These are phyloP conservation scores for Oscheius onirici DNA, from an alignment of 2,888 invertebrate genomes.

Conservation along the genomic window DNA sequence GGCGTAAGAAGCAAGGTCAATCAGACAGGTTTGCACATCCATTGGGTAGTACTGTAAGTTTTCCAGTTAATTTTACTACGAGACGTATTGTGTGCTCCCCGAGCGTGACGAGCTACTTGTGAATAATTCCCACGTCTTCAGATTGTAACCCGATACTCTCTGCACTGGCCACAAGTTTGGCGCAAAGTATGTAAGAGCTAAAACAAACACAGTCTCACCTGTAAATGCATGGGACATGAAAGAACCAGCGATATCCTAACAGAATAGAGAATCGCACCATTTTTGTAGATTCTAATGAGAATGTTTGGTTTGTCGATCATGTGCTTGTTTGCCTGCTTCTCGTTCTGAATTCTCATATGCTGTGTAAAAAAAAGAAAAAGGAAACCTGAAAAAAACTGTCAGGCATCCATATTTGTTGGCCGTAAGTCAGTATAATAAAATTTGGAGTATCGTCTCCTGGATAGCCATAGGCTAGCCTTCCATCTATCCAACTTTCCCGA, in stretches of 20 bases:
- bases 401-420: constrained; percentile 93
- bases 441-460: constrained; percentile 53
- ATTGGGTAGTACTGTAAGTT: constrained; percentile 77
- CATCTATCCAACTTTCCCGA: constrained; percentile 95
- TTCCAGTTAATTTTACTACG: neutral
- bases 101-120: neutral
- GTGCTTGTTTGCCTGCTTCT: constrained; percentile 88
- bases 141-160: constrained; percentile 26
- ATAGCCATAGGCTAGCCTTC: constrained; percentile 76
- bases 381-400: constrained; percentile 83
- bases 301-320: constrained; percentile 78
- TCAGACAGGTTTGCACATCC: constrained; percentile 92
- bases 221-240: constrained; percentile 95
- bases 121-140: constrained; percentile 23
- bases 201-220: constrained; percentile 76
- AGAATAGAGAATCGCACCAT: constrained; percentile 66
- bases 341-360: constrained; percentile 79
- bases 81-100: no score
- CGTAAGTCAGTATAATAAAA: constrained; percentile 69
- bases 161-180: constrained; percentile 1
- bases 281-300: constrained; percentile 92
- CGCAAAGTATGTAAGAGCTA: constrained; percentile 6
- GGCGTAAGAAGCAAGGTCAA: constrained; percentile 95
- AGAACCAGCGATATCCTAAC: constrained; percentile 89
- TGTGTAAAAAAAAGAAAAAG: neutral